These are phyloP conservation scores for Chaenogobius annularis DNA, from an alignment of 2,113 vertebrate genomes.

Conservation along the genomic window DNA sequence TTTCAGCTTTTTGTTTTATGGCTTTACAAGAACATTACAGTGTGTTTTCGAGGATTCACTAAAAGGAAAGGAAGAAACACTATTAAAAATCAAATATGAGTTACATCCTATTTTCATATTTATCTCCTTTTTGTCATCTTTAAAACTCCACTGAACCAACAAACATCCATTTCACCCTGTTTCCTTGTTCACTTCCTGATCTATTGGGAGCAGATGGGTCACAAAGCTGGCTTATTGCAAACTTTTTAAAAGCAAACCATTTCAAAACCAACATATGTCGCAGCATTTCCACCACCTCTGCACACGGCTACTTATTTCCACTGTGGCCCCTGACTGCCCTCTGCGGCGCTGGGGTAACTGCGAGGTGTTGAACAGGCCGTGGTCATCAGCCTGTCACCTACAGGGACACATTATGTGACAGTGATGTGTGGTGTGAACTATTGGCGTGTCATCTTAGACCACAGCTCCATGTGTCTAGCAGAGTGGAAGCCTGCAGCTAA, in stretches of 20 bases:
- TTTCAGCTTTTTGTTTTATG: no score
- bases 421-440: slow-evolving; percentile 58
- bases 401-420: slow-evolving; percentile 61
- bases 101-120: neutral
- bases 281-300: neutral
- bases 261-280: slow-evolving; percentile 22
- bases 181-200: slow-evolving; percentile 10
- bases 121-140: neutral
- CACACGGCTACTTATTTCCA: slow-evolving; percentile 18
- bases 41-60: neutral
- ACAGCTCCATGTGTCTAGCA: slow-evolving; percentile 54
- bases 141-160: no score
- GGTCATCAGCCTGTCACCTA: slow-evolving; percentile 58
- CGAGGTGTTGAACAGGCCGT: slow-evolving; percentile 45
- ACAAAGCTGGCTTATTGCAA: slow-evolving; percentile 1
- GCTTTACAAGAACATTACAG: no score
- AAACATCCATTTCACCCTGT: neutral
- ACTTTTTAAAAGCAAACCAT: slow-evolving; percentile 23
- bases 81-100: neutral
- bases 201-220: slow-evolving; percentile 2
- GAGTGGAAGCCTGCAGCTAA: slow-evolving; percentile 37
- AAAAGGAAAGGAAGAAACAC: neutral
- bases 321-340: slow-evolving; percentile 9
- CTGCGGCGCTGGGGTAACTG: slow-evolving; percentile 23
- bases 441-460: slow-evolving; percentile 59